phyloP scores from a whole-genome alignment of 2,797 vertebrate genomes.

The Xerus rutilus region DNA sequence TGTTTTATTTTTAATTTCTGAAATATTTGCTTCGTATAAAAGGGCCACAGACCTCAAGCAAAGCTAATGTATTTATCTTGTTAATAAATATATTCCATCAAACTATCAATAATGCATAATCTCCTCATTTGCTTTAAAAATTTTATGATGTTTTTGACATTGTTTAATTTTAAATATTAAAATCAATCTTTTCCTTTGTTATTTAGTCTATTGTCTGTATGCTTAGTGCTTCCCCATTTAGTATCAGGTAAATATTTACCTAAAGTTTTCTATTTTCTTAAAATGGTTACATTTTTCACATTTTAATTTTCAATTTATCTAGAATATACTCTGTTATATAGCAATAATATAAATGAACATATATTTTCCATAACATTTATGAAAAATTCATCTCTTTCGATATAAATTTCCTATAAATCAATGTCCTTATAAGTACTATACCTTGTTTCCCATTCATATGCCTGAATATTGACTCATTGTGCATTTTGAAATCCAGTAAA shows the following conservation, averaged over 20 bases:
- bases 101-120: slow-evolving; percentile 73
- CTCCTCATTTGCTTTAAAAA: slow-evolving; percentile 67
- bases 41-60: slow-evolving; percentile 37
- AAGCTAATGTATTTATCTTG: slow-evolving; percentile 65
- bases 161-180: slow-evolving; percentile 77
- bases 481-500: neutral
- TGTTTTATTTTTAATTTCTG: slow-evolving; percentile 77
- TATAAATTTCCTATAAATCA: slow-evolving; percentile 40
- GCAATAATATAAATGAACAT: slow-evolving; percentile 28
- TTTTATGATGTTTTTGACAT: slow-evolving; percentile 75
- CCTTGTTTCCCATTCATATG: neutral
- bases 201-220: slow-evolving; percentile 38
- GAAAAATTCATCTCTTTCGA: slow-evolving; percentile 11
- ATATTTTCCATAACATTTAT: slow-evolving; percentile 21
- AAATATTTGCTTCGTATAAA: slow-evolving; percentile 70
- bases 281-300: slow-evolving; percentile 27
- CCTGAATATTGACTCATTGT: neutral
- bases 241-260: slow-evolving; percentile 56
- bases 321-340: slow-evolving; percentile 23
- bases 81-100: slow-evolving; percentile 70
- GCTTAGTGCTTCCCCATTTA: neutral
- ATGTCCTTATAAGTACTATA: neutral
- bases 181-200: slow-evolving; percentile 64
- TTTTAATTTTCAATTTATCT: slow-evolving; percentile 54
- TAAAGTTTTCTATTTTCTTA: slow-evolving; percentile 46